Conservation (phyloP, 2,888 invertebrate genomes). For the Sinelater perroti region DNA sequence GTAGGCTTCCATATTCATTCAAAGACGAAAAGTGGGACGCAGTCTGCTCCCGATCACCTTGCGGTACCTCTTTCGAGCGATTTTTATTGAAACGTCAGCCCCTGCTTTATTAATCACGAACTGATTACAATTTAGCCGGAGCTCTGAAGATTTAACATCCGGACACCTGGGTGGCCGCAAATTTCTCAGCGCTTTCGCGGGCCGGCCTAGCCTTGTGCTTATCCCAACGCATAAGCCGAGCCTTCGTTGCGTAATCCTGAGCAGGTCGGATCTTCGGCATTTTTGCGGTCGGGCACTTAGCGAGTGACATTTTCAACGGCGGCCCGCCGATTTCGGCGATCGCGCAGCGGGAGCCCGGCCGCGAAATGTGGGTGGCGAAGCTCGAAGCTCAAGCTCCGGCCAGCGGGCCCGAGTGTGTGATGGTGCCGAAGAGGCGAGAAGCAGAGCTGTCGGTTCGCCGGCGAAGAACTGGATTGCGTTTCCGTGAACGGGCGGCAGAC, state of each 20-base stretch:
- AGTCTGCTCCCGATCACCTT: too few species aligned
- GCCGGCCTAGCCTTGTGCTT: too few species aligned
- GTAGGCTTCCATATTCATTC: too few species aligned
- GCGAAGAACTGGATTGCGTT: slow-evolving; percentile 34
- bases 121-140: too few species aligned
- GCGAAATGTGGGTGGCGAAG: slow-evolving; percentile 26
- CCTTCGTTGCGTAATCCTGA: slow-evolving; percentile 31
- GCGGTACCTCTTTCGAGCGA: too few species aligned
- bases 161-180: too few species aligned
- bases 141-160: too few species aligned
- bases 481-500: slow-evolving; percentile 37
- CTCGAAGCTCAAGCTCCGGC: background rate
- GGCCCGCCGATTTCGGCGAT: background rate
- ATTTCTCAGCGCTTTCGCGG: too few species aligned
- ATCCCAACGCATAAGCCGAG: too few species aligned
- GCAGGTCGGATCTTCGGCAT: slow-evolving; percentile 20
- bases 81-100: too few species aligned
- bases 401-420: background rate
- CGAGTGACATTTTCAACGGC: slow-evolving; percentile 27
- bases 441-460: background rate
- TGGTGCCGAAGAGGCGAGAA: background rate
- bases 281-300: slow-evolving; percentile 27
- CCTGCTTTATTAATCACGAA: too few species aligned
- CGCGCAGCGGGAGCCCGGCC: background rate
- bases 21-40: too few species aligned